Conservation (phyloP, 1,140 invertebrate species). For the Danaus melanippus region DNA sequence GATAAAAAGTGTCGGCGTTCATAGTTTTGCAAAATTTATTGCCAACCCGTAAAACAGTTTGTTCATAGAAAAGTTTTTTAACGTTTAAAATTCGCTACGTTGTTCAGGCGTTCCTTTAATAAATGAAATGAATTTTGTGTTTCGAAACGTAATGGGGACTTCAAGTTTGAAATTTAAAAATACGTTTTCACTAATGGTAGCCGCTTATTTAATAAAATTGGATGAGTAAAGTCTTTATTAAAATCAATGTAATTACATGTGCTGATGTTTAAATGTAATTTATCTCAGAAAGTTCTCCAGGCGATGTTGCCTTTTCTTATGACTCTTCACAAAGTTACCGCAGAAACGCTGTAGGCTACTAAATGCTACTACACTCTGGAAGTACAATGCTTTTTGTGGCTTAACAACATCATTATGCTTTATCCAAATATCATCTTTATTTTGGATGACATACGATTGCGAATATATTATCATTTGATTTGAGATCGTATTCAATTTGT, state of each 20-base stretch:
- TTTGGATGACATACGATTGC: constrained; percentile 22
- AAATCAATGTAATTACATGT: constrained; percentile 54
- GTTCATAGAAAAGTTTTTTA: constrained; percentile 1
- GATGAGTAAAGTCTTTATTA: constrained; percentile 38
- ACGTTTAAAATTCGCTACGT: too few relatives aligned
- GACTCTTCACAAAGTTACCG: constrained; percentile 51
- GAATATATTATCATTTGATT: constrained; percentile 19
- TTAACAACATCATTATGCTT: constrained; percentile 24
- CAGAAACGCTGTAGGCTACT: constrained; percentile 56
- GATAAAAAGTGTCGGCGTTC: constrained; percentile 14
- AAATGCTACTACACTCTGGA: constrained; percentile 63
- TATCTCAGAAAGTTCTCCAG: constrained; percentile 40
- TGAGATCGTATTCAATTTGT: constrained; percentile 58
- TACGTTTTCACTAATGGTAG: too few relatives aligned
- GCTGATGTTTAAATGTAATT: constrained; percentile 43
- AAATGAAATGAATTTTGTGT: too few relatives aligned
- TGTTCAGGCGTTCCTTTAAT: too few relatives aligned
- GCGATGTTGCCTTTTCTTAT: constrained; percentile 46
- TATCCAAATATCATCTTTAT: constrained; percentile 31
- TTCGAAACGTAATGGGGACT: too few relatives aligned
- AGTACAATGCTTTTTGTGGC: constrained; percentile 56
- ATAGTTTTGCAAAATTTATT: constrained; percentile 20
- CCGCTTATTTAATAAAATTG: not conserved
- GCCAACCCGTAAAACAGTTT: constrained; percentile 10
- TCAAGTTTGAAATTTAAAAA: too few relatives aligned